These are phyloP conservation scores for Druon quercuslanigerum DNA, from an alignment of 1,140 invertebrate genomes.

Conservation along the genomic window DNA sequence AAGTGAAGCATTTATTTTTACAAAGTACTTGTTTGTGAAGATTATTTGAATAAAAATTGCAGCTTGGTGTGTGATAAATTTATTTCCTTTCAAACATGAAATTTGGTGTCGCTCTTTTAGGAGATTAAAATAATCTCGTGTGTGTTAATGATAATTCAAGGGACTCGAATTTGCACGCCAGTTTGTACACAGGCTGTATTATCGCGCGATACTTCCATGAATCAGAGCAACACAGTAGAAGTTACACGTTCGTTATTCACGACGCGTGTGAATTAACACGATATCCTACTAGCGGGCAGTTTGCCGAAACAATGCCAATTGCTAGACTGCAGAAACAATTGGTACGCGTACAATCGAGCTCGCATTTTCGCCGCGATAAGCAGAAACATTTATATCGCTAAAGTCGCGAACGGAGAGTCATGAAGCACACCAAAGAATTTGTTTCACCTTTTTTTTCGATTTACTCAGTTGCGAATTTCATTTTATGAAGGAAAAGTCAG, in stretches of 20 bases:
- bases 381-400: slow-evolving; percentile 23
- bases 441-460: neutral
- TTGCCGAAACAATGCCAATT: slow-evolving; percentile 48
- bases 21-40: too few relatives aligned
- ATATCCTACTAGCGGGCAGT: slow-evolving; percentile 47
- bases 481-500: neutral
- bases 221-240: slow-evolving; percentile 55
- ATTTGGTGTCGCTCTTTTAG: slow-evolving; percentile 1
- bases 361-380: slow-evolving; percentile 39
- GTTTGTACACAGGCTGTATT: slow-evolving; percentile 43
- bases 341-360: slow-evolving; percentile 44
- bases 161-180: slow-evolving; percentile 37
- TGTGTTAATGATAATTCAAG: slow-evolving; percentile 41
- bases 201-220: slow-evolving; percentile 51
- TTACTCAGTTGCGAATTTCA: neutral
- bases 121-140: slow-evolving; percentile 12
- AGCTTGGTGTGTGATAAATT: neutral
- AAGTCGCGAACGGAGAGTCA: neutral
- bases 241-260: slow-evolving; percentile 57
- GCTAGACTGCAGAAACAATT: slow-evolving; percentile 49
- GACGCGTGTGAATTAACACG: slow-evolving; percentile 48
- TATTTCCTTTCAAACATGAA: neutral
- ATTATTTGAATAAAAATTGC: too few relatives aligned
- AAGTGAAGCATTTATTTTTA: too few relatives aligned
- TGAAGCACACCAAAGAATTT: slow-evolving; percentile 1